Evolutionary conservation across 2,888 invertebrate species (phyloP).

Genomic region (Drosophila trichaetosa): DNA sequence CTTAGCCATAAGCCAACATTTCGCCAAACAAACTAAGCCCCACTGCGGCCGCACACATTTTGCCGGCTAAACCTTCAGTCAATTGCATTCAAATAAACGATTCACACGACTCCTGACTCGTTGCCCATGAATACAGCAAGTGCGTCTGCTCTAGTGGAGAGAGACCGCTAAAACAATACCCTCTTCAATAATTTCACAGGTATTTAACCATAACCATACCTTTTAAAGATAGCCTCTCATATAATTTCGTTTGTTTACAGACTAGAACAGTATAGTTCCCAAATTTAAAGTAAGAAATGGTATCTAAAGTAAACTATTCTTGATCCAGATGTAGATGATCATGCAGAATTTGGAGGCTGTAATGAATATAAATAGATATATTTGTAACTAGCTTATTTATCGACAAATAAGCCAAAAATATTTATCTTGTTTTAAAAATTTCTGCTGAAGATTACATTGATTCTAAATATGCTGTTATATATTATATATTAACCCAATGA

Average conservation of each 20-base stretch:
- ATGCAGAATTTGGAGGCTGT: neutral
- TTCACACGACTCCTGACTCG: slow-evolving; percentile 25
- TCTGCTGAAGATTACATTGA: neutral
- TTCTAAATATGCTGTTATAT: neutral
- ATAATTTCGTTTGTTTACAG: neutral
- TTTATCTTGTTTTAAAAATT: neutral
- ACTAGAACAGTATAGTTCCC: too few species aligned
- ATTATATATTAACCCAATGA: neutral
- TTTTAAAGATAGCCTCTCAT: neutral
- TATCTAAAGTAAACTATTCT: neutral
- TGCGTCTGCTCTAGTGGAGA: neutral
- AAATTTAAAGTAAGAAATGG: neutral
- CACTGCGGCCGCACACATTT: slow-evolving; percentile 64
- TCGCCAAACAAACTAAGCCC: slow-evolving; percentile 73
- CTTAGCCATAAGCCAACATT: slow-evolving; percentile 74
- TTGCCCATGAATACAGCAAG: neutral
- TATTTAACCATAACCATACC: neutral
- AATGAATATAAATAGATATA: neutral
- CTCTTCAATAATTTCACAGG: neutral
- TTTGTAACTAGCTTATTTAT: neutral
- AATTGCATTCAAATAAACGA: slow-evolving; percentile 78
- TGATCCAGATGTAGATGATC: neutral
- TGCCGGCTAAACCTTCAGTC: slow-evolving; percentile 72
- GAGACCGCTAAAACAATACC: neutral
- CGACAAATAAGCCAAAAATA: neutral